phyloP scores from a whole-genome alignment of 2,797 vertebrate species.

The Leptoclinus maculatus region DNA sequence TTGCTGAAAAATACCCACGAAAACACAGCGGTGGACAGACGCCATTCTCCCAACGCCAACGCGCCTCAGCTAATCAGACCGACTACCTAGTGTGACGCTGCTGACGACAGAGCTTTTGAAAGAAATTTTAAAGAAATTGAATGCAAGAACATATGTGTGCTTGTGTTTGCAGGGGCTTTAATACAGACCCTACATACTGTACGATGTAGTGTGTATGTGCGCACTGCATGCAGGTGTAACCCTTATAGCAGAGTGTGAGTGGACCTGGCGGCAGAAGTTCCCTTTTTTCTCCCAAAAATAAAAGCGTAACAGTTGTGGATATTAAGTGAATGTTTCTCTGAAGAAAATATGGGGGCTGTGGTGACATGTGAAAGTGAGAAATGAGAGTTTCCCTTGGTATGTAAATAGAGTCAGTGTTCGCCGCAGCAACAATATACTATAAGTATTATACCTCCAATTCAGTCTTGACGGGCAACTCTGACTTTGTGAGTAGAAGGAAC shows the following conservation, averaged over 20 bases:
- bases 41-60: no score
- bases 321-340: not conserved
- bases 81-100: not conserved
- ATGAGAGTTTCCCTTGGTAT: not conserved
- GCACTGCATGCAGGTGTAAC: not conserved
- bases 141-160: not conserved
- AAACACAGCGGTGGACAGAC: not conserved
- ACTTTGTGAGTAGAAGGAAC: conserved; percentile 3
- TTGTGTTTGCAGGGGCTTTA: no score
- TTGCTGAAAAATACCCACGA: not conserved
- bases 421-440: not conserved
- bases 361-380: not conserved
- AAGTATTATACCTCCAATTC: not conserved
- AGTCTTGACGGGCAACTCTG: not conserved
- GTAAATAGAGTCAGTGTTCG: not conserved
- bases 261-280: not conserved
- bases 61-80: not conserved
- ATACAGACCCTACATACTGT: no score
- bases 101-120: not conserved
- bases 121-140: no score
- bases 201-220: no score
- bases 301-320: not conserved
- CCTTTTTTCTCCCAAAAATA: not conserved
- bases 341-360: not conserved
- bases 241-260: not conserved